Evolutionary conservation across 2,797 vertebrate genomes (phyloP).

Genomic region (Oophaga sylvatica): DNA sequence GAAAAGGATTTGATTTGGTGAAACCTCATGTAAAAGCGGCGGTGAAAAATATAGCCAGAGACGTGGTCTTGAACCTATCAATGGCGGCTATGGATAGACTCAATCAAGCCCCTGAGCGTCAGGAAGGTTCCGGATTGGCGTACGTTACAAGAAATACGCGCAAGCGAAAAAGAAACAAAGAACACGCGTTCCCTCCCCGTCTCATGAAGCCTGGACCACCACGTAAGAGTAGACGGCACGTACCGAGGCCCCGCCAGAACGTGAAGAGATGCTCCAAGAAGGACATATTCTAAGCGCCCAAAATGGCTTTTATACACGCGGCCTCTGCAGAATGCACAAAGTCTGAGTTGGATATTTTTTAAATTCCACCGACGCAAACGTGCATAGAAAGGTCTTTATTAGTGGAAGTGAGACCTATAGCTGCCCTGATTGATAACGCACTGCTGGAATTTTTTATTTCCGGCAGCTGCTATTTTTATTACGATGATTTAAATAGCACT

Average conservation of each 20-base stretch:
- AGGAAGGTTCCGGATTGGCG: not conserved
- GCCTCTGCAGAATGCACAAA: too few relatives aligned
- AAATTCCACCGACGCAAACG: too few relatives aligned
- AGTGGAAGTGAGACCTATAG: not conserved
- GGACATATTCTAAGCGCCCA: too few relatives aligned
- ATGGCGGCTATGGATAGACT: not conserved
- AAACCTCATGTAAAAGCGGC: too few relatives aligned
- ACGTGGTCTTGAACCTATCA: too few relatives aligned
- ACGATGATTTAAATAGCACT: constrained; percentile 3
- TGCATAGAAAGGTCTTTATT: not conserved
- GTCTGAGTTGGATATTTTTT: too few relatives aligned
- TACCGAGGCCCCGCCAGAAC: too few relatives aligned
- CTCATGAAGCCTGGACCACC: not conserved
- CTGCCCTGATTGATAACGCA: not conserved
- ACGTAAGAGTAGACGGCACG: not conserved
- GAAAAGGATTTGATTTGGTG: too few relatives aligned
- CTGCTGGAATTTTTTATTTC: not conserved
- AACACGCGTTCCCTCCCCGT: not conserved
- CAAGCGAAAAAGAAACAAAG: not conserved
- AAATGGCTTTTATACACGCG: too few relatives aligned
- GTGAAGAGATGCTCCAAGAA: not conserved
- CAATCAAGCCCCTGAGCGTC: not conserved
- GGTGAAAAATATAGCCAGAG: too few relatives aligned
- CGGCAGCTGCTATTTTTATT: not conserved
- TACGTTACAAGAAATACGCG: not conserved